These are phyloP conservation scores for Nephrocerus scutellatus DNA, from an alignment of 2,888 invertebrate genomes.

Conservation along the genomic window DNA sequence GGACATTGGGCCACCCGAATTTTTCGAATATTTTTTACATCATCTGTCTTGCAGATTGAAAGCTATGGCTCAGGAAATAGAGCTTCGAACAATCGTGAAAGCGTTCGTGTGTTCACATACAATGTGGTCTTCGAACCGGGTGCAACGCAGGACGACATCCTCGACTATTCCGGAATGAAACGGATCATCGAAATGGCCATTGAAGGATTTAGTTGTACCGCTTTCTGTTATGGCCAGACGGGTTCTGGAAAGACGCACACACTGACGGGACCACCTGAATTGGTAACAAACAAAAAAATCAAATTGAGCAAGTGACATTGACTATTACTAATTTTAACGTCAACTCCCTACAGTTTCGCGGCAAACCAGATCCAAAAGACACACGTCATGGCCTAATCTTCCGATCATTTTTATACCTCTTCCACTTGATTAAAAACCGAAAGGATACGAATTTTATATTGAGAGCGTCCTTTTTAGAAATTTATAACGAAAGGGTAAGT, in stretches of 20 bases:
- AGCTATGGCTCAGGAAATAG: slow-evolving; percentile 49
- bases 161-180: slow-evolving; percentile 86
- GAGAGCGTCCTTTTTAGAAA: slow-evolving; percentile 90
- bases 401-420: slow-evolving; percentile 83
- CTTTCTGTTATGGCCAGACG: slow-evolving; percentile 94
- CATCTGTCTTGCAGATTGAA: slow-evolving; percentile 45
- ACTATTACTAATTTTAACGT: not conserved
- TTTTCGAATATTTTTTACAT: slow-evolving; percentile 1
- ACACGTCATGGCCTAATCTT: slow-evolving; percentile 81
- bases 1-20: slow-evolving; percentile 1
- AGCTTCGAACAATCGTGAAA: slow-evolving; percentile 54
- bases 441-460: slow-evolving; percentile 75
- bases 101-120: slow-evolving; percentile 83
- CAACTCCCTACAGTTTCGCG: slow-evolving; percentile 53
- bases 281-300: slow-evolving; percentile 52
- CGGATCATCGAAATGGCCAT: slow-evolving; percentile 88
- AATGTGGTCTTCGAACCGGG: slow-evolving; percentile 90
- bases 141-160: slow-evolving; percentile 71
- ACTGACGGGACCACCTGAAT: slow-evolving; percentile 80
- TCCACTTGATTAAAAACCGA: slow-evolving; percentile 69
- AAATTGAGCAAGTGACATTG: not conserved
- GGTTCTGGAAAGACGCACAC: slow-evolving; percentile 96
- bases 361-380: slow-evolving; percentile 59
- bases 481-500: slow-evolving; percentile 91
- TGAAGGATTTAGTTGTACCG: slow-evolving; percentile 89